Percentiles rank a stretch among this genome's conserved stretches.
phyloP scores from a whole-genome alignment of 1,140 invertebrate genomes.

The Pachypeltis micranthus region DNA sequence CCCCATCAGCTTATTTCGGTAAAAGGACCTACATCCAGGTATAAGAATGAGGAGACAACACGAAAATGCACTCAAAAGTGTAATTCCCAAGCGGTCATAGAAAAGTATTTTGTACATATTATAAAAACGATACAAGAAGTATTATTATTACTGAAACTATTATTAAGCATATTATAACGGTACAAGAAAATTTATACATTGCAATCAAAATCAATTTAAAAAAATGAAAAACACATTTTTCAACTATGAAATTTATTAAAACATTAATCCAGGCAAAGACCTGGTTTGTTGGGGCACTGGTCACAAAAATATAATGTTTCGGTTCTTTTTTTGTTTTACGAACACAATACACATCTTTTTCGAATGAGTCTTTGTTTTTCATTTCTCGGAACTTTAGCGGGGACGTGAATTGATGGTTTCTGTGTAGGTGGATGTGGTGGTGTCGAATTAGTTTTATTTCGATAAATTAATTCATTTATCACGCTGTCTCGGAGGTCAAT shows the following conservation, averaged over 20 bases:
- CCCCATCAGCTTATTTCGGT: neutral
- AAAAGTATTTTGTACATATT: neutral
- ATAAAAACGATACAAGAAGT: neutral
- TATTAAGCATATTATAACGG: neutral
- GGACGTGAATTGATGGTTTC: constrained; percentile 9
- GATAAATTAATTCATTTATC: constrained; percentile 1
- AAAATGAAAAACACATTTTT: constrained; percentile 8
- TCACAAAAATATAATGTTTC: constrained; percentile 10
- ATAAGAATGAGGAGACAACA: constrained; percentile 6
- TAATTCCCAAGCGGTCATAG: neutral
- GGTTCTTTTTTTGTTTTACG: constrained; percentile 5
- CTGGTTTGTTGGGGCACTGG: constrained; percentile 9
- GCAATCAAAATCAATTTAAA: constrained; percentile 4
- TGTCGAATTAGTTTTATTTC: constrained; percentile 8
- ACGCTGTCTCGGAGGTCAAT: constrained; percentile 8
- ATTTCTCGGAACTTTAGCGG: constrained; percentile 8
- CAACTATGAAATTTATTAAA: constrained; percentile 4
- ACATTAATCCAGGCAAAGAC: constrained; percentile 8
- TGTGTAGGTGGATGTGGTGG: neutral
- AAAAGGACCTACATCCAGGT: constrained; percentile 1
- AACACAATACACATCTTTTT: constrained; percentile 10
- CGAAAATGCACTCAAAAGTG: neutral
- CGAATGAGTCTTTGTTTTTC: constrained; percentile 1
- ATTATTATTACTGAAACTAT: neutral
- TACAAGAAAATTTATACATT: constrained; percentile 6